Base-by-base conservation (phyloP, 1,140 invertebrate genomes). In the Oppia nitens region DNA sequence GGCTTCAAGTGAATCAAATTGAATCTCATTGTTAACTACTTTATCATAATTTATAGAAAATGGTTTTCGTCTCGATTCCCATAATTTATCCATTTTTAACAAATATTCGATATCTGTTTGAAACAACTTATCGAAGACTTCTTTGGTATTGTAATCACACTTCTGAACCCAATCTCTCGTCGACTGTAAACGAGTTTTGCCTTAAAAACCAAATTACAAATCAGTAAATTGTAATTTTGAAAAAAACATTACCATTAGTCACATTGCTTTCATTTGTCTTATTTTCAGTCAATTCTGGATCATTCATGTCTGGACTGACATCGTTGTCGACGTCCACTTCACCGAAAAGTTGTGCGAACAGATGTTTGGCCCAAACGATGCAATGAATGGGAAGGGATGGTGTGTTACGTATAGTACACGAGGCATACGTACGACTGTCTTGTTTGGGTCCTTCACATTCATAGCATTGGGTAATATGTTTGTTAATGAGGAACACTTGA, bases 341-440 rank as follows among this genome's bases (percentile, higher is more conserved):
- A 1, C 95, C 96, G 79, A 97, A 99, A 2, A 99, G 75, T 74
- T 98, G 96, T 76, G 85, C 91, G 67, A 61, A 75, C 17, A 99
- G 77, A 79, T 96, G 91, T 72, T 99, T 99, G 0, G 92, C 86
- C 96, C 96, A 99, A 2, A 98, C 91, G 66, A 99, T 93, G 70
- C 96, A 99, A 73, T 99, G 96, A 65, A 99, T 95, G 0, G 91
- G 87, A 71, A 98, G 93, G 14, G 92, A 96, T n/a, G 96, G 96
- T 3, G 96, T 99, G 69, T 99, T 99, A 51, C 96, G 78, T 64
- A 99, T 99, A 0, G 96, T 99, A 72, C 96, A 99, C 1, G 91
- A 90, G 1, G 96, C 93, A 73, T 84, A 99, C 12, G 85, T 86
- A 72, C 93, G 94, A 67, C 92, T 87, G 49, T 82, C 77, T 29